Percentiles rank a stretch among this genome's conserved stretches.
phyloP scores from a whole-genome alignment of 2,113 vertebrate species.

The Leptocoma aspasia region DNA sequence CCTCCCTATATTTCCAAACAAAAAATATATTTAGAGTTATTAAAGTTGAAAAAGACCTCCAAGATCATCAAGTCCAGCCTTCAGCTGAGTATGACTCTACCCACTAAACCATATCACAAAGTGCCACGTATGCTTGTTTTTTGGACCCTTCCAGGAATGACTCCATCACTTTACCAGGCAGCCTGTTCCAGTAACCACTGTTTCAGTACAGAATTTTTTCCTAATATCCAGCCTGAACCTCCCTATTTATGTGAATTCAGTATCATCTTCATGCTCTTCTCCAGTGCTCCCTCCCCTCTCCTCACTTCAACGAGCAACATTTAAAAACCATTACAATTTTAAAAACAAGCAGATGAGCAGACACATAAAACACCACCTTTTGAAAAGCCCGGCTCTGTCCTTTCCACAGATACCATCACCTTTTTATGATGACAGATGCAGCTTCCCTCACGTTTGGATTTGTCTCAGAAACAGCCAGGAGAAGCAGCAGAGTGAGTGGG shows the following conservation, averaged over 20 bases:
- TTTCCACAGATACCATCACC: not conserved
- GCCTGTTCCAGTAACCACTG: not conserved
- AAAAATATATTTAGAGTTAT: not conserved
- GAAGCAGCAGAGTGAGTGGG: not conserved
- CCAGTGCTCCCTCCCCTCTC: not conserved
- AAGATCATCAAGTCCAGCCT: not conserved
- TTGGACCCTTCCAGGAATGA: not conserved
- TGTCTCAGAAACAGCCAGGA: not conserved
- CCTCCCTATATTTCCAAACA: not conserved
- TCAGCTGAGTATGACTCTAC: not conserved
- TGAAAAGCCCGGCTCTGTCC: not conserved
- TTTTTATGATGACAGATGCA: not conserved
- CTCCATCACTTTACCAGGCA: not conserved
- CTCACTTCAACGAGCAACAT: not conserved
- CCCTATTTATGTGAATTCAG: not conserved
- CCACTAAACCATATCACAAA: not conserved
- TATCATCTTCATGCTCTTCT: not conserved
- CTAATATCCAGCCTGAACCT: not conserved
- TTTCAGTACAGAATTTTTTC: not conserved
- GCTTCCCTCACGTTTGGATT: not conserved
- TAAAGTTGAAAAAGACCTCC: not conserved
- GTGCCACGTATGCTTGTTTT: accelerated
- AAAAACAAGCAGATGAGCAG: not conserved
- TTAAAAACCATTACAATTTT: not conserved
- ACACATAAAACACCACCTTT: not conserved